phyloP scores from a whole-genome alignment of 2,888 invertebrate genomes.

The Cabera pusaria region DNA sequence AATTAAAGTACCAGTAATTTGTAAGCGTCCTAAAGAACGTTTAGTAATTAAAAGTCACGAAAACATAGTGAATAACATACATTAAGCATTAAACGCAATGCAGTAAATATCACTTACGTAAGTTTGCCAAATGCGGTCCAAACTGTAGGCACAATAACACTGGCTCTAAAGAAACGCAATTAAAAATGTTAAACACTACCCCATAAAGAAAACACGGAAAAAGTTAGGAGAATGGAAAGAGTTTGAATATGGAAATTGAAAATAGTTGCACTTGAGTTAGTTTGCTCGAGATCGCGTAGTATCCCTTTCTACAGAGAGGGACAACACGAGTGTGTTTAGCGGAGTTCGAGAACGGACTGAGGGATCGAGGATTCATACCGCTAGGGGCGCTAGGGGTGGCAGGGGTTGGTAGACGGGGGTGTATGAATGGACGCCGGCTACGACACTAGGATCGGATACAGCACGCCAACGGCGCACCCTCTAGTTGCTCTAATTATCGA shows the following conservation, averaged over 20 bases:
- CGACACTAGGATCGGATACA: constrained; percentile 33
- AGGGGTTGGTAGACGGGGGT: constrained; percentile 43
- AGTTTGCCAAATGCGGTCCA: constrained; percentile 61
- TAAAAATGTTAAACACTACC: constrained; percentile 41
- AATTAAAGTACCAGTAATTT: no score
- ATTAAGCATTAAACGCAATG: constrained; percentile 80
- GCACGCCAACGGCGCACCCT: constrained; percentile 31
- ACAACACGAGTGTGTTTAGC: constrained; percentile 40
- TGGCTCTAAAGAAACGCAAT: constrained; percentile 41
- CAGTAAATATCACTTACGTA: constrained; percentile 78
- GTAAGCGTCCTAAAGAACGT: no score
- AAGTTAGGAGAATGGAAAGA: constrained; percentile 41
- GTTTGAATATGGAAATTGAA: constrained; percentile 32
- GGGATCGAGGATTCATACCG: constrained; percentile 35
- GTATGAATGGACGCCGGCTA: constrained; percentile 51
- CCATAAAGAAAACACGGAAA: constrained; percentile 16
- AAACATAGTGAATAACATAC: no score
- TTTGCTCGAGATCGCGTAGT: constrained; percentile 63
- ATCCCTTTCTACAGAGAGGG: constrained; percentile 30
- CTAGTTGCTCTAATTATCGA: constrained; percentile 48
- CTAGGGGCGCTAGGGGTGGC: constrained; percentile 48
- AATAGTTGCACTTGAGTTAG: constrained; percentile 18
- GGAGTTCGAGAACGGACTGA: constrained; percentile 59
- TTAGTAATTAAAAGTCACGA: no score
- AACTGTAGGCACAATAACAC: constrained; percentile 47